phyloP scores from a whole-genome alignment of 2,888 invertebrate genomes.

The Endotricha flammealis region DNA sequence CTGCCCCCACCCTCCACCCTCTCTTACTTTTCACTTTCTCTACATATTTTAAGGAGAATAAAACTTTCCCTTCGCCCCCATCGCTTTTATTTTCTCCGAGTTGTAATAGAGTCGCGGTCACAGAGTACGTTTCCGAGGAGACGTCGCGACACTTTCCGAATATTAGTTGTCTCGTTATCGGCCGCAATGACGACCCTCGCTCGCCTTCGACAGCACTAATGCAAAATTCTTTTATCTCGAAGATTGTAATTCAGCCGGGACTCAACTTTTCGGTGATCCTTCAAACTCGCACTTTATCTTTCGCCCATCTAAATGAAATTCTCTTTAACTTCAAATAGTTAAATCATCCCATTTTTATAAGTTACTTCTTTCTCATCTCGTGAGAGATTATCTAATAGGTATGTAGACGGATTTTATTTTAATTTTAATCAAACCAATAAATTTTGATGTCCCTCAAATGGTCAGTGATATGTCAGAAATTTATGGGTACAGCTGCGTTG shows the following conservation, averaged over 20 bases:
- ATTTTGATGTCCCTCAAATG: too few species aligned
- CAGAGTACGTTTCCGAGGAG: constrained; percentile 37
- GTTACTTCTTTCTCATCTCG: too few species aligned
- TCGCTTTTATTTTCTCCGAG: constrained; percentile 60
- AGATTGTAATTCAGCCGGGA: constrained; percentile 48
- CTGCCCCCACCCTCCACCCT: constrained; percentile 53
- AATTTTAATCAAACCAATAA: too few species aligned
- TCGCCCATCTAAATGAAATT: constrained; percentile 15
- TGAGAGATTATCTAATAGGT: too few species aligned
- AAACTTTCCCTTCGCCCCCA: constrained; percentile 68
- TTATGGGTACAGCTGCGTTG: too few species aligned
- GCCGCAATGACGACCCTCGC: constrained; percentile 37
- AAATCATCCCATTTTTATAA: constrained; percentile 1
- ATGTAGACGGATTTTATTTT: too few species aligned
- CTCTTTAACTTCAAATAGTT: constrained; percentile 15
- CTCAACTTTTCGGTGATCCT: constrained; percentile 35
- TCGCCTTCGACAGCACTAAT: constrained; percentile 35
- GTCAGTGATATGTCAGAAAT: too few species aligned
- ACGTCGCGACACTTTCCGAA: constrained; percentile 42
- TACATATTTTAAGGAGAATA: constrained; percentile 79
- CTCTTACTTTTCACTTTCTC: constrained; percentile 77
- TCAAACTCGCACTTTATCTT: constrained; percentile 19
- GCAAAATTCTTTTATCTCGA: constrained; percentile 46
- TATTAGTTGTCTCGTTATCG: constrained; percentile 60
- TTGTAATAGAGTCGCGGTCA: constrained; percentile 52